These are phyloP conservation scores for Geotrupes spiniger DNA, from an alignment of 2,888 invertebrate genomes.

Conservation along the genomic window DNA sequence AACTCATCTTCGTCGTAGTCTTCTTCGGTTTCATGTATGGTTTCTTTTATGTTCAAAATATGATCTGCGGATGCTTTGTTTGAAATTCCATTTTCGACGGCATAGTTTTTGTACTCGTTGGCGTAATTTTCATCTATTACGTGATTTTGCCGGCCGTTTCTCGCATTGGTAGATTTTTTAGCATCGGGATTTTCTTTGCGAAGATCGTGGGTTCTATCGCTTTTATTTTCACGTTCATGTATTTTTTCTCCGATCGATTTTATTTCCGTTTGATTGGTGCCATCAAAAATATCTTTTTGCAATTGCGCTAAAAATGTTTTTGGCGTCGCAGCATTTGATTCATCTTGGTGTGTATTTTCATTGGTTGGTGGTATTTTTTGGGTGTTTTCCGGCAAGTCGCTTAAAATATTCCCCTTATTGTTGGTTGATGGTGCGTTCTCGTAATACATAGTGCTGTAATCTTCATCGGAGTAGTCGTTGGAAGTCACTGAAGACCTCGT, in stretches of 20 bases:
- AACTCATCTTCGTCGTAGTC: slow-evolving; percentile 23
- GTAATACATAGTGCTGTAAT: too few relatives aligned
- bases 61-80: not conserved
- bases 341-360: slow-evolving; percentile 1
- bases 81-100: not conserved
- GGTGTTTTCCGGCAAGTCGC: not conserved
- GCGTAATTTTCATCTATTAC: slow-evolving; percentile 10
- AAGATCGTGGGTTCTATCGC: slow-evolving; percentile 33
- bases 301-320: slow-evolving; percentile 8
- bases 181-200: too few relatives aligned
- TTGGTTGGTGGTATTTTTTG: not conserved
- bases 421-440: too few relatives aligned
- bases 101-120: slow-evolving; percentile 9
- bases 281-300: slow-evolving; percentile 13
- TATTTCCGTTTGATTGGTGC: slow-evolving; percentile 16
- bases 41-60: slow-evolving; percentile 1
- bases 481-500: too few relatives aligned
- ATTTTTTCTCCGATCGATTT: not conserved
- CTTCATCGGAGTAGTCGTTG: too few relatives aligned
- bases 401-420: too few relatives aligned
- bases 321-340: not conserved
- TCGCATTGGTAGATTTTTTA: too few relatives aligned
- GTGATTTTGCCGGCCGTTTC: too few relatives aligned
- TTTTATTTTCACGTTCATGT: slow-evolving; percentile 32
- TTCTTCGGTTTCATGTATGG: slow-evolving; percentile 49